These are phyloP conservation scores for Orthosia gothica DNA, from an alignment of 2,888 invertebrate genomes.

Conservation along the genomic window DNA sequence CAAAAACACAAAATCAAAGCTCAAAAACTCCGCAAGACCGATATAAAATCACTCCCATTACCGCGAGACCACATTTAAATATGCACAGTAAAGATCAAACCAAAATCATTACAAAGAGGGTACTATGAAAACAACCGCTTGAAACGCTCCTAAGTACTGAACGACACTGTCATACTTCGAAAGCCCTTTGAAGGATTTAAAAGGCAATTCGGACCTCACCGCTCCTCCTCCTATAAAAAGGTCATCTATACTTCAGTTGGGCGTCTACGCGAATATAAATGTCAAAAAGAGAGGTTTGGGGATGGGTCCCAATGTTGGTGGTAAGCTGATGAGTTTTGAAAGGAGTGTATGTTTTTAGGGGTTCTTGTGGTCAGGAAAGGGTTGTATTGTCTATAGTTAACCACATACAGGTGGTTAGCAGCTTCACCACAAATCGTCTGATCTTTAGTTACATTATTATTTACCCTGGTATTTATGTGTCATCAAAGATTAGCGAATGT, in stretches of 20 bases:
- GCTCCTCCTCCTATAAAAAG: constrained; percentile 78
- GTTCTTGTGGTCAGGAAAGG: constrained; percentile 1
- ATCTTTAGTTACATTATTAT: not conserved
- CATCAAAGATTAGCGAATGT: not conserved
- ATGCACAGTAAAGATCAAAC: constrained; percentile 50
- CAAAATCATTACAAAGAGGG: constrained; percentile 52
- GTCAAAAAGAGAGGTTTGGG: constrained; percentile 68
- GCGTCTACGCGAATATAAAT: constrained; percentile 78
- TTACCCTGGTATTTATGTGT: not conserved
- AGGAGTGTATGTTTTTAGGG: not conserved
- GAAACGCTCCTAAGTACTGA: constrained; percentile 66
- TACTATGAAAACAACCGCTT: constrained; percentile 48
- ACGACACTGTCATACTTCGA: constrained; percentile 70
- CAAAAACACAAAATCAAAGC: constrained; percentile 1
- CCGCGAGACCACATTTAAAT: constrained; percentile 39
- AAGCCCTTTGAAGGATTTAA: constrained; percentile 77
- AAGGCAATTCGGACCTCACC: constrained; percentile 73
- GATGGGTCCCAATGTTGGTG: constrained; percentile 56
- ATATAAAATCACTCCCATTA: constrained; percentile 2
- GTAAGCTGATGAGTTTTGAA: not conserved
- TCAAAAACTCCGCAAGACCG: not conserved
- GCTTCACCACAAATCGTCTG: not conserved
- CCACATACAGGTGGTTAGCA: not conserved
- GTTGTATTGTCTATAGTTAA: not conserved
- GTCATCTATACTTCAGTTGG: constrained; percentile 76